phyloP scores from a whole-genome alignment of 2,888 invertebrate species.

The Drosophila peninsularis region DNA sequence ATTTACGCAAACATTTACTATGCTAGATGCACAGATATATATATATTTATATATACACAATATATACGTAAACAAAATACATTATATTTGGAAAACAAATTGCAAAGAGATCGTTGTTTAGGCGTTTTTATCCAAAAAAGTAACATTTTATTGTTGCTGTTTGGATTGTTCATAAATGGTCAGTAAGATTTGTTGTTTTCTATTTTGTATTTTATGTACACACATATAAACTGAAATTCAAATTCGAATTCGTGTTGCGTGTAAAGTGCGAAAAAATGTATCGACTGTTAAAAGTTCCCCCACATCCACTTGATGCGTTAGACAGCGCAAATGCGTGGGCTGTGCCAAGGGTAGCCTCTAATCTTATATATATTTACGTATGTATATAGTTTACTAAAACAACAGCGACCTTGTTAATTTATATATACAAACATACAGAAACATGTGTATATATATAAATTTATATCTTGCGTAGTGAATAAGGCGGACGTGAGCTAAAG shows the following conservation, averaged over 20 bases:
- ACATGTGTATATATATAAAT: background rate
- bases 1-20: background rate
- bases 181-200: conserved; percentile 32
- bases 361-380: conserved; percentile 12
- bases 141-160: conserved; percentile 22
- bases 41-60: background rate
- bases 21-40: background rate
- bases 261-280: conserved; percentile 54
- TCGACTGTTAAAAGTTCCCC: conserved; percentile 38
- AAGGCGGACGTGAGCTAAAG: conserved; percentile 22
- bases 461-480: conserved; percentile 4
- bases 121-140: conserved; percentile 49
- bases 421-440: conserved; percentile 13
- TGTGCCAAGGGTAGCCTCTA: conserved; percentile 43
- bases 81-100: conserved; percentile 43
- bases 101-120: conserved; percentile 52
- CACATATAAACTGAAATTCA: conserved; percentile 9
- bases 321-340: conserved; percentile 38
- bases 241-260: conserved; percentile 23
- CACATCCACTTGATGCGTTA: conserved; percentile 45
- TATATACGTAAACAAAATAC: background rate
- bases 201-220: conserved; percentile 19
- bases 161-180: conserved; percentile 51
- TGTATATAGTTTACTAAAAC: conserved; percentile 15
- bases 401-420: conserved; percentile 64